Base-by-base conservation (phyloP, 2,888 invertebrate genomes). In the Acanthosepion pharaonis region DNA sequence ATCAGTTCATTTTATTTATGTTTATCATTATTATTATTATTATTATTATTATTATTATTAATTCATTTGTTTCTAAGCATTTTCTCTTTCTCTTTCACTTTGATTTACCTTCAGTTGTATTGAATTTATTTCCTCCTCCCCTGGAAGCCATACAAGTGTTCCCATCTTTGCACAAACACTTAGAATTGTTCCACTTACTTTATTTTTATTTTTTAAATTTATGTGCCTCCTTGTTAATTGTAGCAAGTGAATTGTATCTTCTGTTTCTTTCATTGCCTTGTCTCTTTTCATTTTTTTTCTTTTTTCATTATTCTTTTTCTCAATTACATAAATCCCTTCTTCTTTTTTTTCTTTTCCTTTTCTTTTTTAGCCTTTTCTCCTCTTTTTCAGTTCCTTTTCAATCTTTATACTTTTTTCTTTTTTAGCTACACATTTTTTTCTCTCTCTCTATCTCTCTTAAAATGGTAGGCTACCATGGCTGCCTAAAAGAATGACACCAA, bases 131-230 rank as follows among this genome's bases (percentile, higher is more conserved):
- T 15, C n/a, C 33, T 33, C n/a, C n/a, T n/a, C n/a, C n/a, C 78
- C n/a, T 33, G 78, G n/a, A 78, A 78, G 78, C 78, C 78, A 78
- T 78, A n/a, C 78, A 78, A 78, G 33, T 78, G n/a, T n/a, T 78
- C n/a, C 15, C 78, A 78, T 78, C 78, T 78, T 78, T 78, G n/a
- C 78, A 33, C 78, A 78, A 78, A 78, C 78, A 78, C 78, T 78
- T 78, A 78, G n/a, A 78, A 78, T 78, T 78, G 78, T n/a, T 78
- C 8, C n/a, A 9, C 78, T 11, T 4, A 28, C 28, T n/a, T n/a
- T 78, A 9, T 23, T 15, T 78, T n/a, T 42, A 42, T 42, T 78
- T 78, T n/a, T 78, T 78, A 3, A 33, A 15, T 23, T 23, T 59
- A 20, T 59, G 59, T 23, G 18, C 33, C n/a, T 78, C n/a, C 78